Conservation (phyloP, 2,888 invertebrate genomes). For the Laspeyria flexula region DNA sequence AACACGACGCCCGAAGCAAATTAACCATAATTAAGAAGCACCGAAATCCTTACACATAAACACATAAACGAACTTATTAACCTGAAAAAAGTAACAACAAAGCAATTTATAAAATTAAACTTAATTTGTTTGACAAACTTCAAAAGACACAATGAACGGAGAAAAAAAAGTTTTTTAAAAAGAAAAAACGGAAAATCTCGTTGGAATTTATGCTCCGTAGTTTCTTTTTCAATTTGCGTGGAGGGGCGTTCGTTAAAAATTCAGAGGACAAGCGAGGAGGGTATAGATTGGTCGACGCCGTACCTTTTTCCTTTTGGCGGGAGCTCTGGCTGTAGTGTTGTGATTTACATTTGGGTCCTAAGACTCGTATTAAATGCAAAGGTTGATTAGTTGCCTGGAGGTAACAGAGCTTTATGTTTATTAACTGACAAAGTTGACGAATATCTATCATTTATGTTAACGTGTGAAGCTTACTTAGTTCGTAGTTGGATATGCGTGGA, state of each 20-base stretch:
- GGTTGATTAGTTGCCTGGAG: constrained; percentile 6
- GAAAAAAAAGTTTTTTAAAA: constrained; percentile 21
- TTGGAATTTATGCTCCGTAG: constrained; percentile 65
- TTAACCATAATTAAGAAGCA: constrained; percentile 28
- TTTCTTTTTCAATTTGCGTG: constrained; percentile 73
- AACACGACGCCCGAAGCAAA: constrained; percentile 11
- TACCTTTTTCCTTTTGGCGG: constrained; percentile 26
- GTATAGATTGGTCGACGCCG: constrained; percentile 39
- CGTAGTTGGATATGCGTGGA: too few relatives aligned
- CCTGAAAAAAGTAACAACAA: constrained; percentile 25
- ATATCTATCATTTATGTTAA: too few relatives aligned
- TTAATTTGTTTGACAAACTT: constrained; percentile 60
- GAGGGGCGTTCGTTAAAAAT: constrained; percentile 70
- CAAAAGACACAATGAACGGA: constrained; percentile 47
- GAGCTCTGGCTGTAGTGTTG: constrained; percentile 35
- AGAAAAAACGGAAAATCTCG: constrained; percentile 55
- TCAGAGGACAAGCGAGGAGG: constrained; percentile 54
- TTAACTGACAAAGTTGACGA: too few relatives aligned
- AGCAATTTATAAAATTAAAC: constrained; percentile 56
- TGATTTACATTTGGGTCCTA: constrained; percentile 39
- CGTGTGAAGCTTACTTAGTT: too few relatives aligned
- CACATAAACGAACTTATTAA: constrained; percentile 36
- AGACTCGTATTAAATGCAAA: constrained; percentile 10
- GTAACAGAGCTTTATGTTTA: too few relatives aligned
- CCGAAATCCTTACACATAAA: constrained; percentile 25